phyloP scores from a whole-genome alignment of 2,888 invertebrate genomes.

The Agrotis puta region DNA sequence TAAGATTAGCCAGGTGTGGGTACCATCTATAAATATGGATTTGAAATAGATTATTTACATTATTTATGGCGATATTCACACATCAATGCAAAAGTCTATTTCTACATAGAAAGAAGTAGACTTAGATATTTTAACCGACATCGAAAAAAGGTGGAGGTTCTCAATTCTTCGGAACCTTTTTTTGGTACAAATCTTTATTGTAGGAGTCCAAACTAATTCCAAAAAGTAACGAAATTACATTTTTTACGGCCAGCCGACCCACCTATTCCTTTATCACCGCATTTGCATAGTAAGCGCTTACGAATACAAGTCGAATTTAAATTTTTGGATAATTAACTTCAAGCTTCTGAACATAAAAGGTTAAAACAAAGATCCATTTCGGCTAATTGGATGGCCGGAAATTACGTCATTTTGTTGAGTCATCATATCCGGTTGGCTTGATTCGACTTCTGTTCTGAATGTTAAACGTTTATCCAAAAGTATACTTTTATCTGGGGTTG shows the following conservation, averaged over 20 bases:
- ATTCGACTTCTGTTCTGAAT: constrained; percentile 26
- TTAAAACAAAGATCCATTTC: constrained; percentile 58
- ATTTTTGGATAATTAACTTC: constrained; percentile 50
- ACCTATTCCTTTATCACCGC: not conserved
- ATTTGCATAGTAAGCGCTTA: constrained; percentile 32
- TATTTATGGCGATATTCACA: too few species aligned
- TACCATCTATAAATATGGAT: too few species aligned
- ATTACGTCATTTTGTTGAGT: constrained; percentile 55
- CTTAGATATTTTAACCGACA: too few species aligned
- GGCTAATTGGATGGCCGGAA: constrained; percentile 56
- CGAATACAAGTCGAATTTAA: constrained; percentile 38
- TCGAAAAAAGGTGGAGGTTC: too few species aligned
- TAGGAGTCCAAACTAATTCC: not conserved
- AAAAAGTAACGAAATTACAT: not conserved
- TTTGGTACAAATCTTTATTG: too few species aligned
- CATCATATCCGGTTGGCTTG: constrained; percentile 49
- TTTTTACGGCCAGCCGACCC: not conserved
- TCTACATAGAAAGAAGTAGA: too few species aligned
- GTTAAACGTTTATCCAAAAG: not conserved
- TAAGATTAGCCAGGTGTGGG: too few species aligned
- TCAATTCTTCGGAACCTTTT: too few species aligned
- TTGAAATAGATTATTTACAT: too few species aligned
- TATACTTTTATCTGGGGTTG: too few species aligned
- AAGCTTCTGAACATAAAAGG: constrained; percentile 41
- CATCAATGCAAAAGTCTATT: too few species aligned